Evolutionary conservation across 92 coral and sea anemone genomes (phyloP).

Genomic region (Desmophyllum pertusum): DNA sequence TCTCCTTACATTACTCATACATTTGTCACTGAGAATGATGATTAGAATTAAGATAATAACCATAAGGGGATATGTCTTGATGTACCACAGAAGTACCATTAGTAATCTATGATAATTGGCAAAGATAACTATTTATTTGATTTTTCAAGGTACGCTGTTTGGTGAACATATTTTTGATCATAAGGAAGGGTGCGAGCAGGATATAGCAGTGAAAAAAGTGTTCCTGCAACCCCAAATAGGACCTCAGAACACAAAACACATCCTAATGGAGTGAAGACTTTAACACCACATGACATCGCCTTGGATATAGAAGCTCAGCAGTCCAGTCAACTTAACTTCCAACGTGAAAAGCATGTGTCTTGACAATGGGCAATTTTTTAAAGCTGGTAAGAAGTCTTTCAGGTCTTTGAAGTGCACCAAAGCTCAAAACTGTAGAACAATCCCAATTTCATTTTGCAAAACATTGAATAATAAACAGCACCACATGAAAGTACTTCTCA

Average conservation of each 20-base stretch:
- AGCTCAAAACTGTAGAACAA: background rate
- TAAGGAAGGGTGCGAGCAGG: conserved; percentile 72
- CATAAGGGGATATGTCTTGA: background rate
- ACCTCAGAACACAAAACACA: conserved; percentile 61
- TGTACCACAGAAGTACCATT: background rate
- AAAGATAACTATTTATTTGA: background rate
- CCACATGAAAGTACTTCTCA: background rate
- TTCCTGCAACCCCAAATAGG: conserved; percentile 82
- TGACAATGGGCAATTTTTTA: conserved; percentile 54
- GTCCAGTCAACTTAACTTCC: conserved; percentile 65
- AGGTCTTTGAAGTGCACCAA: background rate
- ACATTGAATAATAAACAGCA: no score
- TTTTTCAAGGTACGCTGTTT: conserved; percentile 70
- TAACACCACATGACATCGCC: conserved; percentile 77
- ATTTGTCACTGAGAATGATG: background rate
- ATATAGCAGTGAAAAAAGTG: conserved; percentile 66
- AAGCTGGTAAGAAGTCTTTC: conserved; percentile 59
- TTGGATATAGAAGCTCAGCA: conserved; percentile 70
- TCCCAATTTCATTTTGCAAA: background rate
- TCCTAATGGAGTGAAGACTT: conserved; percentile 59
- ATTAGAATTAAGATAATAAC: background rate
- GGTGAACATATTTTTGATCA: conserved; percentile 83
- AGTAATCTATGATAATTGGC: background rate
- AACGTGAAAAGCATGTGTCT: conserved; percentile 78
- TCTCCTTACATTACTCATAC: background rate